Evolutionary conservation across 2,888 invertebrate genomes (phyloP), one percentile per base, ranked within the genome.

Genomic region (Perizoma affinitatum): DNA sequence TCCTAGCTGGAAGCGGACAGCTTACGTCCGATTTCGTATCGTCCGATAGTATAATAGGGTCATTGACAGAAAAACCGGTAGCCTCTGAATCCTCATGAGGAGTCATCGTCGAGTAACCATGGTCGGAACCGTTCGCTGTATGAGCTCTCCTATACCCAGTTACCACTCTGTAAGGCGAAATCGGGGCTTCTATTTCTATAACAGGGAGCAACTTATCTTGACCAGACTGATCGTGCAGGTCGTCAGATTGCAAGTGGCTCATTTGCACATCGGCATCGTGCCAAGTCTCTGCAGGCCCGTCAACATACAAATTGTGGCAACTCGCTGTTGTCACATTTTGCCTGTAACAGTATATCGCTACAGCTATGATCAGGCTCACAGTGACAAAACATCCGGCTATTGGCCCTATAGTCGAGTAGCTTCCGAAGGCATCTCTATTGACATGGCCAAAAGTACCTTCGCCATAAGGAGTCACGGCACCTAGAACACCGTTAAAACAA

Each of bases 21-120:
- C 95, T 86, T 80, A 94, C 76, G 86, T 94, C 82, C 72, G 92
- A 92, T 63, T 90, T 90, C 0, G 92, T 91, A 63, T 92, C 92
- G 72, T 94, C 91, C 48, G 91, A 91, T 57, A 91, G 72, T 64
- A 95, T 85, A 42, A 93, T 88, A 0, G 95, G 94, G 73, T 95
- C 95, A 50, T 95, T 94, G 6, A 95, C 93, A 22, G 95, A 96
- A 71, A 96, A 95, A 6, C 96, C 96, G 68, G 96, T 95, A 71
- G 96, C 96, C 79, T 97, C 97, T 0, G 96, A 96, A 79, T 97
- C 97, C 77, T 97, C 97, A 73, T 97, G 97, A 1, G 97, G 97
- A 0, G 97, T 97, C 97, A 97, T 97, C 0, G 97, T 97, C 4
- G 97, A 97, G 86, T 98, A 98, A 2, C 98, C 98, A 79, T 98